Evolutionary conservation across 2,888 invertebrate species (phyloP), one percentile per base, ranked within the genome.

Genomic region (Protonemura montana): DNA sequence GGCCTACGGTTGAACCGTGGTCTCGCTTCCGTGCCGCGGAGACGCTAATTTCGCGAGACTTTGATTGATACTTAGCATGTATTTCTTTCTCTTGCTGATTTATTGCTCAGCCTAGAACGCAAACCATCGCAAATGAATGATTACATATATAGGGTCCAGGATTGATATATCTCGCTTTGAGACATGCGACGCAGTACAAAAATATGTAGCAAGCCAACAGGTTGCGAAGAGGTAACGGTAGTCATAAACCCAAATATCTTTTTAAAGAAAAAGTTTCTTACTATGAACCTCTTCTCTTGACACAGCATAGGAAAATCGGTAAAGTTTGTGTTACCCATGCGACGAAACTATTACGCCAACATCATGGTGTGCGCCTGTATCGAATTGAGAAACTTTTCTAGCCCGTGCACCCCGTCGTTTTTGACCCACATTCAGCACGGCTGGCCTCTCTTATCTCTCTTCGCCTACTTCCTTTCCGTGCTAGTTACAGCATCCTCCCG

Each of bases 11-110:
- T 59, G 16, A 21, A 3, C 16, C 59, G 3, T 21, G 6, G 35
- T 35, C 59, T 21, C 13, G 3, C 3, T 21, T 59, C 59, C 6
- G 1, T 21, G 59, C 13, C 2, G 59, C 2, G 6, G 59, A 13
- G 59, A 3, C 13, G 3, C 13, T 59, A 21, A 59, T 59, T 59
- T 59, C 59, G 1, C 59, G 3, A 59, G 59, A 59, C 7, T 1
- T 59, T 59, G 59, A 59, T 59, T 59, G 59, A 59, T 59, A 59
- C 59, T 59, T 59, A 16, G 59, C 59, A 59, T 59, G 59, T 59
- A 16, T 2, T 21, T 59, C 59, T 59, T 59, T 10, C 59, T 59
- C 59, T 10, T 21, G 59, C 59, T 59, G 59, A 59, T 59, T 59
- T 59, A 59, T 59, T 59, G 21, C 59, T 21, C 1, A 10, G 3